These are phyloP conservation scores for Clusia tigrina DNA, from an alignment of 2,888 invertebrate species.

Conservation along the genomic window DNA sequence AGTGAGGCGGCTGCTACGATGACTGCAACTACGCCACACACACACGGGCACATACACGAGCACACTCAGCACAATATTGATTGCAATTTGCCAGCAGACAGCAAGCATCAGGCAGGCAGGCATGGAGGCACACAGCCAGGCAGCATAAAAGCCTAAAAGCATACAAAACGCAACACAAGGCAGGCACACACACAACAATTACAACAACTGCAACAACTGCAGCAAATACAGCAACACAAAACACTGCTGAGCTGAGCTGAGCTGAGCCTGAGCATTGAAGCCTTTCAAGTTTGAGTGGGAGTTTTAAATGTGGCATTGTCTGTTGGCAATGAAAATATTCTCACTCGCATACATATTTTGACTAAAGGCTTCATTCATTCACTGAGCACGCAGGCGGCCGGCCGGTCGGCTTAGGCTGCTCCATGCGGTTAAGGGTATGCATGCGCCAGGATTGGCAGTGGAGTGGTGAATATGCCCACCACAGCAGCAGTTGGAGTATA, in stretches of 20 bases:
- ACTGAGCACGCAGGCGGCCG: background rate
- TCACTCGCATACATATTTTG: background rate
- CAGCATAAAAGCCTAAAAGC: constrained; percentile 53
- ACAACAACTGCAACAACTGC: constrained; percentile 20
- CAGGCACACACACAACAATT: constrained; percentile 22
- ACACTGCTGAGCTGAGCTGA: too few relatives aligned
- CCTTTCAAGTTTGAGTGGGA: constrained; percentile 50
- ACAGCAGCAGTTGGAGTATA: constrained; percentile 23
- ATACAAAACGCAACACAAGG: too few relatives aligned
- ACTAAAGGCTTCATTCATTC: background rate
- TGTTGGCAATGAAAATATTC: constrained; percentile 55
- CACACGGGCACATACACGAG: constrained; percentile 18
- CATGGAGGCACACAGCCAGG: background rate
- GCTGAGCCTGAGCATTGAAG: too few relatives aligned
- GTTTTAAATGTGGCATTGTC: constrained; percentile 44
- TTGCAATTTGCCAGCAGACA: constrained; percentile 49
- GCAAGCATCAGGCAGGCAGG: constrained; percentile 7
- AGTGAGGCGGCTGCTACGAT: constrained; percentile 20
- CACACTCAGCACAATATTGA: constrained; percentile 51
- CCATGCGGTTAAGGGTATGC: background rate
- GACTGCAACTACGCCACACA: constrained; percentile 26
- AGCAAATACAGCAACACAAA: constrained; percentile 20
- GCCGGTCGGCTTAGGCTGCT: background rate
- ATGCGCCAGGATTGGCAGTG: too few relatives aligned
- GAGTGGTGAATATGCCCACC: background rate